A percentile compares a stretch with the other conserved stretches of the same genome.
These are phyloP conservation scores for Pseudoatta argentina DNA, from an alignment of 1,140 invertebrate species.

Conservation along the genomic window DNA sequence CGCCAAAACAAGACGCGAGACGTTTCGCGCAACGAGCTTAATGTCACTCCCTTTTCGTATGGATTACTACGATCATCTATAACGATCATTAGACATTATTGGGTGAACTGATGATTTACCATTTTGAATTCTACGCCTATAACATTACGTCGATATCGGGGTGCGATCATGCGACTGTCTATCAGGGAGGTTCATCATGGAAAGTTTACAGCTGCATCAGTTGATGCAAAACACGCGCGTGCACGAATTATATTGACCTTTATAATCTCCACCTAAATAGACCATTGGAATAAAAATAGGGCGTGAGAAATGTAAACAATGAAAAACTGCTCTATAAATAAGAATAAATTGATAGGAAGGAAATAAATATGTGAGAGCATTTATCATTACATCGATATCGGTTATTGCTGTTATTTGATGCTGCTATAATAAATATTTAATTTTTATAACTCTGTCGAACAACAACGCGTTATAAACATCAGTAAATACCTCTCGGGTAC, in stretches of 20 bases:
- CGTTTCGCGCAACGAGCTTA: background rate
- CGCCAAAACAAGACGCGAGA: background rate
- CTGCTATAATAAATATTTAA: background rate
- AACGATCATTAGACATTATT: conserved; percentile 1
- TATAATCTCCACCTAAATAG: background rate
- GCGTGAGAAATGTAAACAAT: background rate
- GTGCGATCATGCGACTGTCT: conserved; percentile 51
- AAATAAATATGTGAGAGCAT: background rate
- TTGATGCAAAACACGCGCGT: conserved; percentile 8
- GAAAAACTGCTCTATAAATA: conserved; percentile 17
- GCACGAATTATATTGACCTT: conserved; percentile 32
- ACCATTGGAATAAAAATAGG: conserved; percentile 4
- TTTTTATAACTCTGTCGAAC: no score
- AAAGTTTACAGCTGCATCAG: conserved; percentile 4
- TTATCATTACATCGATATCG: background rate
- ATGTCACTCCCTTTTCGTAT: background rate
- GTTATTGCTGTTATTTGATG: background rate
- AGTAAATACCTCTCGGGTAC: background rate
- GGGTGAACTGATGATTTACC: conserved; percentile 21
- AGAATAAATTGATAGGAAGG: background rate
- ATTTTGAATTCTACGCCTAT: conserved; percentile 42
- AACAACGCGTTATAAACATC: background rate
- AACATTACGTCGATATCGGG: conserved; percentile 35
- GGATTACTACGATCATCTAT: conserved; percentile 26
- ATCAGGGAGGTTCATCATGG: conserved; percentile 30